Percentiles rank a stretch among this genome's conserved stretches.
These are phyloP conservation scores for Dreissena rostriformis DNA, from an alignment of 1,140 invertebrate species.

Conservation along the genomic window DNA sequence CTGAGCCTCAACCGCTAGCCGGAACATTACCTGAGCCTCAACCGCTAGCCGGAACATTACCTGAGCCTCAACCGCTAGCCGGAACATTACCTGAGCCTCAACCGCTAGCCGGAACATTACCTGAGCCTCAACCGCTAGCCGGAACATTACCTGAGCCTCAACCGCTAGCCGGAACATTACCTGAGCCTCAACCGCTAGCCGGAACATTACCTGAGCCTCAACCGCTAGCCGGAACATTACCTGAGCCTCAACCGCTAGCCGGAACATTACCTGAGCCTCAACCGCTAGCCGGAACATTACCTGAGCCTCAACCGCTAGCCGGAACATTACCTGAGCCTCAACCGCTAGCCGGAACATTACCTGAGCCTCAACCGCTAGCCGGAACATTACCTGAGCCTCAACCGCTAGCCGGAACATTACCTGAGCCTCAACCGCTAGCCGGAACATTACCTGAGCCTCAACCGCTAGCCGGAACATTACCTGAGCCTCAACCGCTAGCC, in stretches of 20 bases:
- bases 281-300: conserved; percentile 55
- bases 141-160: neutral
- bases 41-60: conserved; percentile 54
- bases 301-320: conserved; percentile 76
- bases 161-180: conserved; percentile 54
- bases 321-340: conserved; percentile 69
- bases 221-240: neutral
- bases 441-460: conserved; percentile 68
- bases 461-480: neutral
- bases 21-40: neutral
- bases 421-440: conserved; percentile 76
- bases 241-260: neutral
- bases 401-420: conserved; percentile 53
- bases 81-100: conserved; percentile 68
- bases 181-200: conserved; percentile 76
- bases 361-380: neutral
- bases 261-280: neutral
- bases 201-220: conserved; percentile 68
- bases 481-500: neutral
- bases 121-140: neutral
- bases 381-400: neutral
- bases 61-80: conserved; percentile 76
- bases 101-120: neutral
- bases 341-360: neutral
- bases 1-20: neutral